phyloP scores from a whole-genome alignment of 2,888 invertebrate genomes.

The Fabriciana adippe region DNA sequence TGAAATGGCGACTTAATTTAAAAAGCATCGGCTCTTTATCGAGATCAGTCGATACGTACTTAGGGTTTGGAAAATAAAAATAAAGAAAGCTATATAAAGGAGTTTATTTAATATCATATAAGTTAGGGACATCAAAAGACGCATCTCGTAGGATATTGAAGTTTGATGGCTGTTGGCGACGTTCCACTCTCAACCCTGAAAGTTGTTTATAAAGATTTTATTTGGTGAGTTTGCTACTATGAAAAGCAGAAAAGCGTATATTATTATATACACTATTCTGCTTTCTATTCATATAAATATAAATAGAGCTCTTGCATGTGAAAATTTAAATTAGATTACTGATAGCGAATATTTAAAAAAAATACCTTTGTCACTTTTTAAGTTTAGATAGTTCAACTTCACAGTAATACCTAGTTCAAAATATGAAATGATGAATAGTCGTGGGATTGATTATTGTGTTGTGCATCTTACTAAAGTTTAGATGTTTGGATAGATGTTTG shows the following conservation, averaged over 20 bases:
- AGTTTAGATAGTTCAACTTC: too few species aligned
- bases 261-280: too few species aligned
- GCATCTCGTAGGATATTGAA: slow-evolving; percentile 49
- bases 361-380: too few species aligned
- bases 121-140: slow-evolving; percentile 51
- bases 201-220: slow-evolving; percentile 41
- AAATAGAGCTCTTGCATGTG: background rate
- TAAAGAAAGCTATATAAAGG: slow-evolving; percentile 40
- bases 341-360: too few species aligned
- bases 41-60: slow-evolving; percentile 38
- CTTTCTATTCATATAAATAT: background rate
- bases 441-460: too few species aligned
- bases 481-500: too few species aligned
- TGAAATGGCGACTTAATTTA: slow-evolving; percentile 44
- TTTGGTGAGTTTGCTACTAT: slow-evolving; percentile 31
- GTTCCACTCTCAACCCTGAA: slow-evolving; percentile 27
- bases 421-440: too few species aligned
- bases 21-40: slow-evolving; percentile 39
- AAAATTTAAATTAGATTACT: background rate
- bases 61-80: slow-evolving; percentile 44
- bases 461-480: too few species aligned
- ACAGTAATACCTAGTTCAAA: too few species aligned
- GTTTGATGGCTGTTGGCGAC: slow-evolving; percentile 45
- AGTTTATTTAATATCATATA: slow-evolving; percentile 54
- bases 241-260: slow-evolving; percentile 12